Evolutionary conservation across 1,140 invertebrate species (phyloP), one percentile per base, ranked within the genome.

Genomic region (Sminthurinus signatus): DNA sequence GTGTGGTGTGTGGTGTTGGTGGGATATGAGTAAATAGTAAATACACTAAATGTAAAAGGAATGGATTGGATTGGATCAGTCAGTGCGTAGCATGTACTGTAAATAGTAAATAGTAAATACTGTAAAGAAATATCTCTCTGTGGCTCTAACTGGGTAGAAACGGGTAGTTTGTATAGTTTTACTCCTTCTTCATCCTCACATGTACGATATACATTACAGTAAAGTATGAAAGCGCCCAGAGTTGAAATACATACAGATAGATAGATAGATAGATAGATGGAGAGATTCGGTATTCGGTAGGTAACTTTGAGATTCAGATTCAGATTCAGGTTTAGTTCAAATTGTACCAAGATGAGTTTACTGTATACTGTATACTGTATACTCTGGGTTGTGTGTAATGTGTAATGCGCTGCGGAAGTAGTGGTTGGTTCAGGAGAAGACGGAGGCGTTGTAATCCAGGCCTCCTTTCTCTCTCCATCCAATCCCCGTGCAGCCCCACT

Each of bases 361-460:
- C 19, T 14, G 46, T 48, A 48, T 48, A 42, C n/a, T n/a, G n/a
- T n/a, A n/a, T n/a, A n/a, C n/a, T n/a, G n/a, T n/a, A n/a, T n/a
- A n/a, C n/a, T n/a, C n/a, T n/a, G n/a, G n/a, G n/a, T n/a, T n/a
- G n/a, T n/a, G n/a, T n/a, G n/a, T n/a, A n/a, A n/a, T n/a, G n/a
- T n/a, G n/a, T n/a, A n/a, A 48, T 48, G 46, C 46, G 46, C 15
- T 19, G n/a, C n/a, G n/a, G 10, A 48, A 14, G 15, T 14, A 27
- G 23, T 14, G 60, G 60, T 62, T 62, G 60, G 60, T 36, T 48
- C 32, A 32, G 39, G 50, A 52, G 19, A 55, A 29, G 42, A 62
- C 5, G 60, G 60, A 62, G 60, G 60, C 60, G 60, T 39, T 54
- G 36, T 62, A 46, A 50, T 62, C 36, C 60, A 54, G 36, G 48